phyloP scores from a whole-genome alignment of 2,797 vertebrate species.

The Rhinoraja longicauda region DNA sequence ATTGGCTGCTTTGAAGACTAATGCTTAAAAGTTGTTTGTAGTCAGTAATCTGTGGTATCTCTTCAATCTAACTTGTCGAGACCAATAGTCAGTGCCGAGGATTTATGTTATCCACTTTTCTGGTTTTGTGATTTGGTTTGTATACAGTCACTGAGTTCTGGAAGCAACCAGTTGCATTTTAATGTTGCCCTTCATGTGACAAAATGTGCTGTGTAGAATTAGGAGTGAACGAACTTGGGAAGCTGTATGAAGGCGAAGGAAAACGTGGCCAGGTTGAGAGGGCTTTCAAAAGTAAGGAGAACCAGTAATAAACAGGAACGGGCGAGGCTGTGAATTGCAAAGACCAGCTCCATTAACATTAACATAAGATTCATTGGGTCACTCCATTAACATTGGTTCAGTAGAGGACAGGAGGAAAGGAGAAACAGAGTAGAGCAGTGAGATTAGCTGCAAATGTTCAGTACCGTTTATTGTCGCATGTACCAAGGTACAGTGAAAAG shows the following conservation, averaged over 20 bases:
- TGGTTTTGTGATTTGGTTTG: background rate
- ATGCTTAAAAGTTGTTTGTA: background rate
- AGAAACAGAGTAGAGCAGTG: background rate
- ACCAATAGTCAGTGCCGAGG: background rate
- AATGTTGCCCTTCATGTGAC: background rate
- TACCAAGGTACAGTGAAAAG: too few species aligned
- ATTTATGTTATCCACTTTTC: background rate
- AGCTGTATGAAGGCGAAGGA: background rate
- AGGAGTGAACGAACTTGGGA: background rate
- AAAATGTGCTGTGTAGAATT: background rate
- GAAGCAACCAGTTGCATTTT: background rate
- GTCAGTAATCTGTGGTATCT: background rate
- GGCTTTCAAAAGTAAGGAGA: background rate
- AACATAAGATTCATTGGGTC: too few species aligned
- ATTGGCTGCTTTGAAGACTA: conserved; percentile 3
- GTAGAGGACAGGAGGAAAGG: background rate
- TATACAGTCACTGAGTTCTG: background rate
- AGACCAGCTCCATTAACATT: background rate
- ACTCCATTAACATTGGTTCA: background rate
- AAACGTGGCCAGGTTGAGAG: background rate
- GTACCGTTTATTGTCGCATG: too few species aligned
- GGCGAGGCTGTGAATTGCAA: background rate
- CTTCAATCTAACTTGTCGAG: conserved; percentile 1
- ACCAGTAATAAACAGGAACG: background rate
- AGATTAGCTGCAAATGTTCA: background rate